Evolutionary conservation across 2,888 invertebrate genomes (phyloP), one percentile per base, ranked within the genome.

Genomic region (Scaptomyza tumidula): DNA sequence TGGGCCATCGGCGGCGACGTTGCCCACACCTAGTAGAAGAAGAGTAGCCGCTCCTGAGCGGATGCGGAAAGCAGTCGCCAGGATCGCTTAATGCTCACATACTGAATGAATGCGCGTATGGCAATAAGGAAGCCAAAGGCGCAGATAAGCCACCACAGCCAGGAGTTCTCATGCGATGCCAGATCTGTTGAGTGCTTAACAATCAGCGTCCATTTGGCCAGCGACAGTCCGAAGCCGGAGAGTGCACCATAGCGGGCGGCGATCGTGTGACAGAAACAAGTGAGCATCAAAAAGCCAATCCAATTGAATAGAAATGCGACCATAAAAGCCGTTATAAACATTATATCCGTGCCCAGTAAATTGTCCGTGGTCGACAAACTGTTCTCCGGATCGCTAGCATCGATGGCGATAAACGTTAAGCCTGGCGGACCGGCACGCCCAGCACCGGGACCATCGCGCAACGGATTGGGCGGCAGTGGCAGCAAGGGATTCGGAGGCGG

Each of bases 271-370:
- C 97, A 97, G 93, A 98, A 97, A 90, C 98, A 98, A 94, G 98
- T 96, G 80, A 98, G 94, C 90, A 98, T 94, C 80, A 98, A 93
- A 92, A 98, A 98, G 13, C 98, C 98, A 90, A 98, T 91, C 98
- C 98, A 98, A 93, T 98, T 98, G 93, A 98, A 98, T 52, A 98
- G 94, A 93, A 98, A 98, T 83, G 98, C 97, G 92, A 98, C 98
- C 97, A 98, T 95, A 93, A 98, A 98, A 43, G 98, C 97, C 71
- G 97, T 96, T 79, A 97, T 95, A 92, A 98, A 98, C 96, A 98
- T 97, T 87, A 97, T 95, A 91, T 98, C 98, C 33, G 98, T 98
- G 72, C 98, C 98, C 52, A 98, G 94, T 64, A 98, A 93, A 85
- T 95, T 95, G 89, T 95, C 96, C 89, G 97, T 96, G 9, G 95